Conservation (phyloP, 2,888 invertebrate genomes). For the Chorisops tibialis region DNA sequence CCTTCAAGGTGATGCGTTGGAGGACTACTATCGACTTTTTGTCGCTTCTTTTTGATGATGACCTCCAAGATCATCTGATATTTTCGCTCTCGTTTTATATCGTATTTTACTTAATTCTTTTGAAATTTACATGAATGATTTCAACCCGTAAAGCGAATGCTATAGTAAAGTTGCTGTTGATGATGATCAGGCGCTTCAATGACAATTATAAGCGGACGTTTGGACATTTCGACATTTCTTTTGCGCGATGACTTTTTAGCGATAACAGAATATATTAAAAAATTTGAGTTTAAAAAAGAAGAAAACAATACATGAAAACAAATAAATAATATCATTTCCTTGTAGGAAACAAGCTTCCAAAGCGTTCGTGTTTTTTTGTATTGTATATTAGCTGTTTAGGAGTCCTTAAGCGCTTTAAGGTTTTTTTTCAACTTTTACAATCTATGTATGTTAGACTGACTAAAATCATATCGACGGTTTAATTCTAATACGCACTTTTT, state of each 20-base stretch:
- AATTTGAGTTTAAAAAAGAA: conserved; percentile 1
- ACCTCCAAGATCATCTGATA: conserved; percentile 21
- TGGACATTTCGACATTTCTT: not conserved
- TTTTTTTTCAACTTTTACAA: too few relatives aligned
- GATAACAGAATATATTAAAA: conserved; percentile 13
- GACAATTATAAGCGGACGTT: conserved; percentile 9
- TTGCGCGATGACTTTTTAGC: conserved; percentile 1
- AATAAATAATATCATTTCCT: not conserved
- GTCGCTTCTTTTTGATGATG: conserved; percentile 12
- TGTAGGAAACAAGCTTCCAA: not conserved
- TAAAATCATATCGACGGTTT: too few relatives aligned
- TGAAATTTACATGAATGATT: conserved; percentile 19
- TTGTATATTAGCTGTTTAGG: too few relatives aligned
- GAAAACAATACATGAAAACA: not conserved
- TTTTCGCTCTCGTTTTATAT: not conserved
- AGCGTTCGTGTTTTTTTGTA: too few relatives aligned
- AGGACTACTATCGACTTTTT: conserved; percentile 22
- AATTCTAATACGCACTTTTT: too few relatives aligned
- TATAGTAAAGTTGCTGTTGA: not conserved
- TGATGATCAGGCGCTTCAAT: conserved; percentile 1
- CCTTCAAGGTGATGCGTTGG: conserved; percentile 24
- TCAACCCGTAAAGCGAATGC: conserved; percentile 1
- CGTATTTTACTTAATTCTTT: not conserved
- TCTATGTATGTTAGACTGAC: too few relatives aligned
- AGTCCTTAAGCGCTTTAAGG: too few relatives aligned